These are phyloP conservation scores for Hypercompe scribonia DNA, from an alignment of 2,888 invertebrate species.

Conservation along the genomic window DNA sequence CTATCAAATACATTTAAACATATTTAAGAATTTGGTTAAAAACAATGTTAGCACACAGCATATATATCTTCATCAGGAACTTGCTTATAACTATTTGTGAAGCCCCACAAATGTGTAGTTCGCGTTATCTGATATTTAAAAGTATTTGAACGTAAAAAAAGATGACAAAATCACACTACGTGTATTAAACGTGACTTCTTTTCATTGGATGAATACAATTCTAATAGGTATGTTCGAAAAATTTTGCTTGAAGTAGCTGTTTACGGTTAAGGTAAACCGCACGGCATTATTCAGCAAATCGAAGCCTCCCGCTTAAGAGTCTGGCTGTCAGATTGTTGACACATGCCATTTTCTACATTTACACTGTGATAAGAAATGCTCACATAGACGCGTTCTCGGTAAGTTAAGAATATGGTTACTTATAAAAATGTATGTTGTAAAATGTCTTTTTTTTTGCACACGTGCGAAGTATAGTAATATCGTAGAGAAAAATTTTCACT, in stretches of 20 bases:
- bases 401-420: slow-evolving; percentile 34
- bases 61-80: not conserved
- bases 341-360: slow-evolving; percentile 50
- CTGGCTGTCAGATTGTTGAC: slow-evolving; percentile 50
- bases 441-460: slow-evolving; percentile 33
- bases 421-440: no score
- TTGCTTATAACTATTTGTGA: not conserved
- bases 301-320: slow-evolving; percentile 22
- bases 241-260: not conserved
- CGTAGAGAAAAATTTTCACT: slow-evolving; percentile 39
- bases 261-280: not conserved
- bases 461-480: slow-evolving; percentile 29
- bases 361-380: slow-evolving; percentile 47
- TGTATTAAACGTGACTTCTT: not conserved
- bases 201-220: not conserved
- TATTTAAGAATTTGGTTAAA: not conserved
- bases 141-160: not conserved
- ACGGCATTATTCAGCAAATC: slow-evolving; percentile 19
- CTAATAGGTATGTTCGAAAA: not conserved
- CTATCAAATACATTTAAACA: not conserved
- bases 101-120: not conserved
- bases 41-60: not conserved
- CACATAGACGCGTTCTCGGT: slow-evolving; percentile 31
- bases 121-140: not conserved
- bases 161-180: not conserved